A percentile compares a stretch with the other conserved stretches of the same genome.
phyloP scores from a whole-genome alignment of 2,113 vertebrate genomes.

The Nerophis ophidion region DNA sequence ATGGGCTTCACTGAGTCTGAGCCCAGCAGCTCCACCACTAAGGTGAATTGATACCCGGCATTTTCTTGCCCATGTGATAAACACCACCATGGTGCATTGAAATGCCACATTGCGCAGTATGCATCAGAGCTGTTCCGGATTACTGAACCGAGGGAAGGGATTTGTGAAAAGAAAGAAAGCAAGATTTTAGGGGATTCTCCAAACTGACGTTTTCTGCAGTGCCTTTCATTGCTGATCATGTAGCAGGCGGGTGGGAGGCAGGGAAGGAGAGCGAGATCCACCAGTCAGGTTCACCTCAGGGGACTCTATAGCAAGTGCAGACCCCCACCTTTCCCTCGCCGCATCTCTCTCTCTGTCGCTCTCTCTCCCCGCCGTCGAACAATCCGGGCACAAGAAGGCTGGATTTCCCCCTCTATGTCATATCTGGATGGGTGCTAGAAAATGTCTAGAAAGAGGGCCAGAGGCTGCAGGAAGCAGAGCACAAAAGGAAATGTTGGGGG shows the following conservation, averaged over 20 bases:
- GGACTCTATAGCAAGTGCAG: conserved; percentile 40
- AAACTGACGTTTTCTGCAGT: conserved; percentile 50
- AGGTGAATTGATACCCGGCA: conserved; percentile 13
- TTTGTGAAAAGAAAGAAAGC: conserved; percentile 11
- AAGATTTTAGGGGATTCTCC: conserved; percentile 43
- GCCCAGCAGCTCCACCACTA: neutral
- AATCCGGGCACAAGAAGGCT: conserved; percentile 33
- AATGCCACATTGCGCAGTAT: conserved; percentile 43
- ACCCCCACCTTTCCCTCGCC: conserved; percentile 7
- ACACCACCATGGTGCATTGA: conserved; percentile 26
- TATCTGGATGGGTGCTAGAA: conserved; percentile 45
- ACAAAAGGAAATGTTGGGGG: conserved; percentile 33
- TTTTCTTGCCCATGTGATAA: conserved; percentile 27
- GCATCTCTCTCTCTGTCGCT: conserved; percentile 19
- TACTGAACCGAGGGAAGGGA: conserved; percentile 29
- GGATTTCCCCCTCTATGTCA: conserved; percentile 29
- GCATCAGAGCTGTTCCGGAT: conserved; percentile 56
- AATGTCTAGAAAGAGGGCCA: conserved; percentile 21
- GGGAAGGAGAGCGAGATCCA: conserved; percentile 22
- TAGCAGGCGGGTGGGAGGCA: conserved; percentile 26
- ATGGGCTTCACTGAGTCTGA: neutral
- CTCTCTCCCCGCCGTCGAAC: conserved; percentile 30
- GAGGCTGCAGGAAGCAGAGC: conserved; percentile 9
- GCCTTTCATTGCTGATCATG: conserved; percentile 34
- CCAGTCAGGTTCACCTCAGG: conserved; percentile 40